A percentile compares a stretch with the other conserved stretches of the same genome.
Conservation (phyloP, 1,140 invertebrate genomes). For the Drosophila tsacasi region DNA sequence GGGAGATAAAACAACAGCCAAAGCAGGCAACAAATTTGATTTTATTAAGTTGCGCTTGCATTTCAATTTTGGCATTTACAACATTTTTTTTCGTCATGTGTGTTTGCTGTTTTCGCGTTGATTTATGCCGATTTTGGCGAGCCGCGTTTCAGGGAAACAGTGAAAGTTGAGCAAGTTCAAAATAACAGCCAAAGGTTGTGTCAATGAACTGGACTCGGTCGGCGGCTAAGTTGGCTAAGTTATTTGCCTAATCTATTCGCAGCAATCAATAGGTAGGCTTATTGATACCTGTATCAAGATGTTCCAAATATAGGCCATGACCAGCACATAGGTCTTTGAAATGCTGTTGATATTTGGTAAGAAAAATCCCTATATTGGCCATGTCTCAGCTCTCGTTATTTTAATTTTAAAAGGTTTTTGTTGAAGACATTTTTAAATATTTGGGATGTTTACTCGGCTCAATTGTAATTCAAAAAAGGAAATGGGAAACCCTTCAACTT, state of each 20-base stretch:
- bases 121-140: slow-evolving; percentile 65
- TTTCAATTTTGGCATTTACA: slow-evolving; percentile 67
- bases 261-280: slow-evolving; percentile 15
- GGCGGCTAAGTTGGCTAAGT: slow-evolving; percentile 5
- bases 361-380: neutral
- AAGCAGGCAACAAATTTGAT: slow-evolving; percentile 63
- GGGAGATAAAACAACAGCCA: slow-evolving; percentile 35
- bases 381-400: neutral
- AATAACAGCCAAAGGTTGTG: slow-evolving; percentile 53
- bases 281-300: slow-evolving; percentile 14
- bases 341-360: neutral
- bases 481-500: too few species aligned
- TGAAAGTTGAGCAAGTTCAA: slow-evolving; percentile 66
- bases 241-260: slow-evolving; percentile 21
- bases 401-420: too few species aligned
- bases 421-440: too few species aligned
- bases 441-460: too few species aligned
- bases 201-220: slow-evolving; percentile 53
- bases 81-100: slow-evolving; percentile 51
- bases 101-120: slow-evolving; percentile 32
- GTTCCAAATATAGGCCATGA: slow-evolving; percentile 26
- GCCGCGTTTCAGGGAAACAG: slow-evolving; percentile 71
- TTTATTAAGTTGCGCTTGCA: slow-evolving; percentile 54
- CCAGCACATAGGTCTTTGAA: neutral
- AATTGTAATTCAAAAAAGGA: too few species aligned